phyloP scores from a whole-genome alignment of 2,113 vertebrate species.

The Rhea pennata region DNA sequence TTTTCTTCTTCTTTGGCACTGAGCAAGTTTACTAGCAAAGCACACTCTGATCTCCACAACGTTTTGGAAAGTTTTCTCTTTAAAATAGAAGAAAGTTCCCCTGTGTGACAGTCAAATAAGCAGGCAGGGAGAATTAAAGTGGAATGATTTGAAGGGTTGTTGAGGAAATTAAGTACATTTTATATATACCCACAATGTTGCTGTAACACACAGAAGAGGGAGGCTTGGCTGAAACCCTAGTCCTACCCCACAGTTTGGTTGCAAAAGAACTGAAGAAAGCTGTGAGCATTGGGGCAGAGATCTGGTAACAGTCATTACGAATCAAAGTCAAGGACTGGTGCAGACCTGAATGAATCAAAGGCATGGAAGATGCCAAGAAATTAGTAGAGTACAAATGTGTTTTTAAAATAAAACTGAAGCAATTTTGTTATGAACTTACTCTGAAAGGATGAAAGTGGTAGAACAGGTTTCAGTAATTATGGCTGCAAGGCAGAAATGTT shows the following conservation, averaged over 20 bases:
- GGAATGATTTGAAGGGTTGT: neutral
- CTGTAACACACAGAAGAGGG: neutral
- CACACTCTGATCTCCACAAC: accelerated
- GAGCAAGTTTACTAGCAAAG: neutral
- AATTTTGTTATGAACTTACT: neutral
- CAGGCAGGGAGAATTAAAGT: neutral
- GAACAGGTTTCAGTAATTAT: neutral
- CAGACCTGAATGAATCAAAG: neutral
- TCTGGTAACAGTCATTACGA: too few species aligned
- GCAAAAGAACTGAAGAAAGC: neutral
- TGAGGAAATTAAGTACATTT: neutral
- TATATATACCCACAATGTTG: too few species aligned
- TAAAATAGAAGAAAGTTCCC: neutral
- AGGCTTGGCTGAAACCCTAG: neutral
- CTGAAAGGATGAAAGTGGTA: neutral
- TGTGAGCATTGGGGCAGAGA: neutral
- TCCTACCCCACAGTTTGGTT: neutral
- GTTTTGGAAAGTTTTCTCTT: neutral
- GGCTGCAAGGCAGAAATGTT: neutral
- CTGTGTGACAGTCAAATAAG: neutral
- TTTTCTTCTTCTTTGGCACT: too few species aligned
- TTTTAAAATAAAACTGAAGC: neutral
- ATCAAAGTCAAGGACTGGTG: neutral
- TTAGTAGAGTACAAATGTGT: too few species aligned
- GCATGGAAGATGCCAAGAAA: neutral